A percentile compares a stretch with the other conserved stretches of the same genome.
These are phyloP conservation scores for Tineola bisselliella DNA, from an alignment of 2,888 invertebrate species.

Conservation along the genomic window DNA sequence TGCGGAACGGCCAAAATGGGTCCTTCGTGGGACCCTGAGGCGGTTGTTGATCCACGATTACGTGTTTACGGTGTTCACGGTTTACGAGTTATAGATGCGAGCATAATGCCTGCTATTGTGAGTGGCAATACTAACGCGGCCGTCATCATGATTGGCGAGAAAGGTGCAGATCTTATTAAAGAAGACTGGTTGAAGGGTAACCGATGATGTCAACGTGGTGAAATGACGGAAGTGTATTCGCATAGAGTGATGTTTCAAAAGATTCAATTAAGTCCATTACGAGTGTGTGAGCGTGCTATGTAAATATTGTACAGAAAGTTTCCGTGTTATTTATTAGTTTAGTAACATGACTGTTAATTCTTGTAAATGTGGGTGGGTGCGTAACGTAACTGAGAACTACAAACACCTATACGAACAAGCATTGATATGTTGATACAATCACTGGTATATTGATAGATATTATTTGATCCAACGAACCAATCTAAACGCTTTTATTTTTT, in stretches of 20 bases:
- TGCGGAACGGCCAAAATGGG: conserved; percentile 92
- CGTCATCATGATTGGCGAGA: conserved; percentile 91
- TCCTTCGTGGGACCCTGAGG: conserved; percentile 76
- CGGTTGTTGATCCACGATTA: conserved; percentile 84
- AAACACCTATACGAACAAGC: too few relatives aligned
- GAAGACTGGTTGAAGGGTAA: conserved; percentile 75
- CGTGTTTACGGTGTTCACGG: conserved; percentile 81
- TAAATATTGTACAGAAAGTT: neutral
- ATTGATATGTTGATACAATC: too few relatives aligned
- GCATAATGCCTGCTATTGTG: conserved; percentile 88
- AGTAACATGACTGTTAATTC: conserved; percentile 3
- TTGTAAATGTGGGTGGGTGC: neutral
- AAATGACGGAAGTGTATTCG: neutral
- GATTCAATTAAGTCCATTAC: neutral
- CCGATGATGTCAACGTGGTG: conserved; percentile 28
- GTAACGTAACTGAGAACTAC: too few relatives aligned
- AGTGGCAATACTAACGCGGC: conserved; percentile 93
- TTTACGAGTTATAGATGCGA: conserved; percentile 85
- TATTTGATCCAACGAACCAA: too few relatives aligned
- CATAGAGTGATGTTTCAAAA: neutral
- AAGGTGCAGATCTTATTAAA: conserved; percentile 86
- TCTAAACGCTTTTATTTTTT: too few relatives aligned
- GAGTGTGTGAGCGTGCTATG: neutral
- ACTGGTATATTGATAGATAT: too few relatives aligned
- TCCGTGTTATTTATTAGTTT: neutral